These are phyloP conservation scores for Lasioglossum marginatum DNA, from an alignment of 2,888 invertebrate species.

Conservation along the genomic window DNA sequence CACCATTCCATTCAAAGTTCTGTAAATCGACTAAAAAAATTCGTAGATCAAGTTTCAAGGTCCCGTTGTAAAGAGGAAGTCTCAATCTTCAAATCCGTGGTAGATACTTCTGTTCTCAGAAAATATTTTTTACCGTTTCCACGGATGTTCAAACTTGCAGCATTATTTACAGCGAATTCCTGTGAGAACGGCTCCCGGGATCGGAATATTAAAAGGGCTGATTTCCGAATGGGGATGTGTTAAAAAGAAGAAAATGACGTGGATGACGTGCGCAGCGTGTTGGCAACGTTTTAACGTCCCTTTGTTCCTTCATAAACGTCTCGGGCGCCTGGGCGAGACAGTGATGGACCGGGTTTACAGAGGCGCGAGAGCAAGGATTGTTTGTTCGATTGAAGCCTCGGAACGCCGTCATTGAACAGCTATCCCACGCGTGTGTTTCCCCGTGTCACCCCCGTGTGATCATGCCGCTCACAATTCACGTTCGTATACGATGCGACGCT, in stretches of 20 bases:
- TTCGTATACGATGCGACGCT: slow-evolving; percentile 66
- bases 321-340: background rate
- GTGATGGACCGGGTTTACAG: slow-evolving; percentile 27
- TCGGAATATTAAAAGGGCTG: background rate
- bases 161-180: no score
- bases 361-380: slow-evolving; percentile 47
- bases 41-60: no score
- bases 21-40: no score
- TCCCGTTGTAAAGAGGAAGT: no score
- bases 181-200: no score
- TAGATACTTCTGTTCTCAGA: no score
- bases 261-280: background rate
- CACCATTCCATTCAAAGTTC: no score
- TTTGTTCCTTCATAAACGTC: slow-evolving; percentile 3
- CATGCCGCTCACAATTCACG: slow-evolving; percentile 70
- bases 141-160: no score
- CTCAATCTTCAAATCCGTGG: no score
- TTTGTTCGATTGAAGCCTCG: slow-evolving; percentile 77
- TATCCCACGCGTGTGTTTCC: slow-evolving; percentile 9
- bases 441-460: slow-evolving; percentile 55
- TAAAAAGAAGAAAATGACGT: background rate
- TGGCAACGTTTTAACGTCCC: slow-evolving; percentile 15
- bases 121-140: no score
- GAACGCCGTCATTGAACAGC: slow-evolving; percentile 59
- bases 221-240: background rate